A percentile compares a stretch with the other conserved stretches of the same genome.
Conservation (phyloP, 2,113 vertebrate species). For the Pseudopipra pipra region DNA sequence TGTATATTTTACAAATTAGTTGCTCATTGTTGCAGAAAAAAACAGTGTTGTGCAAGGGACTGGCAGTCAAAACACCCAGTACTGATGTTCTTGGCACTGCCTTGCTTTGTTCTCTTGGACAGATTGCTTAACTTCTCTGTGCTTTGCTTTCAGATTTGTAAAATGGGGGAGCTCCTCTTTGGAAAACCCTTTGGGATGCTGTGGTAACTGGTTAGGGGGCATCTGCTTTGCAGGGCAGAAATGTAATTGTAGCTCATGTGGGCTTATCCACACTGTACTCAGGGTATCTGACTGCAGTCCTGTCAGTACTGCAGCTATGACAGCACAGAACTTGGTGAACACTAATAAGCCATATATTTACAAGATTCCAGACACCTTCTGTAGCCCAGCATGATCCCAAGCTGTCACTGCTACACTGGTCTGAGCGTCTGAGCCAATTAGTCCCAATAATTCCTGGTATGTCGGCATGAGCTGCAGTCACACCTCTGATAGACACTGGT, state of each 20-base stretch:
- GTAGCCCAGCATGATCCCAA: background rate
- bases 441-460: background rate
- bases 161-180: conserved; percentile 47
- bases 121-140: conserved; percentile 50
- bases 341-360: background rate
- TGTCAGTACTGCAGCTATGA: background rate
- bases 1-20: background rate
- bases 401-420: background rate
- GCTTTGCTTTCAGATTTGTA: conserved; percentile 62
- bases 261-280: background rate
- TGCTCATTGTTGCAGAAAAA: background rate
- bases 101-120: background rate
- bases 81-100: background rate
- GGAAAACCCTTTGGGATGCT: conserved; percentile 59
- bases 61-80: background rate
- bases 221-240: conserved; percentile 6
- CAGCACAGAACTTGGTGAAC: background rate
- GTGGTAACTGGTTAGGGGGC: conserved; percentile 58
- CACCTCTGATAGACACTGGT: background rate
- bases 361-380: background rate
- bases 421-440: background rate
- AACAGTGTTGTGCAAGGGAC: background rate
- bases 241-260: background rate
- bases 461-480: conserved; percentile 4
- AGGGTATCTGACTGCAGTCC: background rate